A percentile compares a stretch with the other conserved stretches of the same genome.
Evolutionary conservation across 2,888 invertebrate species (phyloP).

Genomic region (Stenchaetothrips biformis): DNA sequence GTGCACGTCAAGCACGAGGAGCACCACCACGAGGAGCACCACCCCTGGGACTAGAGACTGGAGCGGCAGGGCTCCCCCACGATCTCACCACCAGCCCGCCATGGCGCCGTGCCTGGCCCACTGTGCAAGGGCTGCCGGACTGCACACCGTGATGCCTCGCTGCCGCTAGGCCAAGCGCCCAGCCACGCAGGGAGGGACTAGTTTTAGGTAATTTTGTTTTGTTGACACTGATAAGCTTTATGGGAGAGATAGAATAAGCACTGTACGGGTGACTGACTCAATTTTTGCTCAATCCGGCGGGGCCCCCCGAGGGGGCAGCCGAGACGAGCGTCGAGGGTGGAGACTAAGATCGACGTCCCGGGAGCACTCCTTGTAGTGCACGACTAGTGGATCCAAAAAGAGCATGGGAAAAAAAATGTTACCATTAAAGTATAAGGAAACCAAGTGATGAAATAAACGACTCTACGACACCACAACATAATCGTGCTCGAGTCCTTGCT

Average conservation of each 20-base stretch:
- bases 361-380: background rate
- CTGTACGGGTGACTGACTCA: conserved; percentile 1
- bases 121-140: too few relatives aligned
- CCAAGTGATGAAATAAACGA: conserved; percentile 23
- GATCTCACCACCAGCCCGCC: background rate
- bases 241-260: background rate
- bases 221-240: background rate
- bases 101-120: too few relatives aligned
- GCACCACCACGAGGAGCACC: conserved; percentile 12
- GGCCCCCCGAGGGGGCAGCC: background rate
- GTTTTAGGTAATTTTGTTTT: background rate
- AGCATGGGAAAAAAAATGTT: background rate
- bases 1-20: conserved; percentile 14
- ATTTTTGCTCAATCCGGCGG: background rate
- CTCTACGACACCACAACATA: conserved; percentile 10
- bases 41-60: background rate
- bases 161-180: too few relatives aligned
- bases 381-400: background rate
- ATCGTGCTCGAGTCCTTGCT: background rate
- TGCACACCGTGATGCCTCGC: too few relatives aligned
- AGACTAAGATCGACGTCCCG: background rate
- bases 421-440: conserved; percentile 4
- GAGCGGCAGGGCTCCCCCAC: background rate
- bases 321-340: too few relatives aligned
- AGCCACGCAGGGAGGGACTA: background rate